Evolutionary conservation across 2,888 invertebrate species (phyloP).

Genomic region (Norana najaformis): DNA sequence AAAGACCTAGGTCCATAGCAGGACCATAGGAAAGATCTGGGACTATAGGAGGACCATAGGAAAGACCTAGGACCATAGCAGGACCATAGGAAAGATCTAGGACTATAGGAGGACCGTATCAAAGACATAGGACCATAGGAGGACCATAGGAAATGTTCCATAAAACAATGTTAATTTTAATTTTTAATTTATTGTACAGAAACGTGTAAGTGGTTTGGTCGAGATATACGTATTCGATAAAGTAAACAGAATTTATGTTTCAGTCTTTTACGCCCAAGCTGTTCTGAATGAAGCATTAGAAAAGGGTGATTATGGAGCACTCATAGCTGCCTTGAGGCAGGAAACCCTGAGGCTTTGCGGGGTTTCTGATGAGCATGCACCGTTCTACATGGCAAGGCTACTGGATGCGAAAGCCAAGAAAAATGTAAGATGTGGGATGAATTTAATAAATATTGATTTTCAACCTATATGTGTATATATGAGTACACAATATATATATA

Average conservation of each 20-base stretch:
- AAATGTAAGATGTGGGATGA: slow-evolving; percentile 49
- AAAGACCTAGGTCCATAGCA: too few relatives aligned
- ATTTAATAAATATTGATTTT: neutral
- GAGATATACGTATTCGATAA: neutral
- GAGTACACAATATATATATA: neutral
- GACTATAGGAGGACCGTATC: too few relatives aligned
- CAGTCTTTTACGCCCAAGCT: slow-evolving; percentile 48
- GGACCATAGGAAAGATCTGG: too few relatives aligned
- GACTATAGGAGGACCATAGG: too few relatives aligned
- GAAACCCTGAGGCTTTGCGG: slow-evolving; percentile 52
- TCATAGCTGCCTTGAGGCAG: slow-evolving; percentile 51
- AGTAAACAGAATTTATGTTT: neutral
- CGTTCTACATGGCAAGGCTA: slow-evolving; percentile 51
- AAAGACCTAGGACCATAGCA: too few relatives aligned
- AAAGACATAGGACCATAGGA: too few relatives aligned
- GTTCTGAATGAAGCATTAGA: slow-evolving; percentile 39
- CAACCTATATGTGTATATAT: neutral
- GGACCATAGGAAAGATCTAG: too few relatives aligned
- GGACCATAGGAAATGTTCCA: too few relatives aligned
- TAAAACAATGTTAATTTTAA: too few relatives aligned
- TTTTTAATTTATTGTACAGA: too few relatives aligned
- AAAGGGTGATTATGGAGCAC: slow-evolving; percentile 47
- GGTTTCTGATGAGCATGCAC: slow-evolving; percentile 52
- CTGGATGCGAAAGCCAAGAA: slow-evolving; percentile 49
- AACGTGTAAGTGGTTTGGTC: too few relatives aligned